Evolutionary conservation across 2,797 vertebrate species (phyloP).

Genomic region (Phyllotis vaccarum): DNA sequence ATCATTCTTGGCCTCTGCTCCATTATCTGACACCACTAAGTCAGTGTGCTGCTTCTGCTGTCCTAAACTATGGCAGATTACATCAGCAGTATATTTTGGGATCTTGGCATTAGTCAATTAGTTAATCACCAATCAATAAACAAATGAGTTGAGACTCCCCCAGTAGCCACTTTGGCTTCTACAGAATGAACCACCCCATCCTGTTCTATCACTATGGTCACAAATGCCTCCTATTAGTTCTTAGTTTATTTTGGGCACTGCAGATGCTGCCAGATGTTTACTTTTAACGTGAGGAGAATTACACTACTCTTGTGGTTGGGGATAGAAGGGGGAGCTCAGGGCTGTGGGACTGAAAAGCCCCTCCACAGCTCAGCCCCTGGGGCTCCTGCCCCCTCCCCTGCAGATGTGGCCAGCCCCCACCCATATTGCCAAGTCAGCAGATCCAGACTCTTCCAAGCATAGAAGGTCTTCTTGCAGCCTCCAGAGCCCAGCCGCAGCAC

Average conservation of each 20-base stretch:
- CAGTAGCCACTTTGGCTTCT: conserved; percentile 54
- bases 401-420: conserved; percentile 69
- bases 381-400: conserved; percentile 56
- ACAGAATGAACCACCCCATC: neutral
- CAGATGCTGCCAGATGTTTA: conserved; percentile 70
- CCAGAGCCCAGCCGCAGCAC: conserved; percentile 31
- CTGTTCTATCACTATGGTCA: conserved; percentile 49
- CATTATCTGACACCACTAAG: neutral
- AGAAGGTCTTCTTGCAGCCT: conserved; percentile 52
- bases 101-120: neutral
- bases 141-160: conserved; percentile 22
- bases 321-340: neutral
- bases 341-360: conserved; percentile 49
- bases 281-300: conserved; percentile 74
- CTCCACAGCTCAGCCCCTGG: conserved; percentile 55
- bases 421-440: conserved; percentile 75
- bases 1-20: neutral
- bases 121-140: conserved; percentile 55
- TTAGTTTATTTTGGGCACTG: conserved; percentile 69
- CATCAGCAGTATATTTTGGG: neutral
- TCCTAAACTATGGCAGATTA: neutral
- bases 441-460: conserved; percentile 54
- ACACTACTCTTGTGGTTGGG: conserved; percentile 44
- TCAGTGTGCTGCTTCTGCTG: neutral
- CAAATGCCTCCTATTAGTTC: conserved; percentile 69